Conservation (phyloP, 2,797 vertebrate genomes). For the Falco rusticolus region DNA sequence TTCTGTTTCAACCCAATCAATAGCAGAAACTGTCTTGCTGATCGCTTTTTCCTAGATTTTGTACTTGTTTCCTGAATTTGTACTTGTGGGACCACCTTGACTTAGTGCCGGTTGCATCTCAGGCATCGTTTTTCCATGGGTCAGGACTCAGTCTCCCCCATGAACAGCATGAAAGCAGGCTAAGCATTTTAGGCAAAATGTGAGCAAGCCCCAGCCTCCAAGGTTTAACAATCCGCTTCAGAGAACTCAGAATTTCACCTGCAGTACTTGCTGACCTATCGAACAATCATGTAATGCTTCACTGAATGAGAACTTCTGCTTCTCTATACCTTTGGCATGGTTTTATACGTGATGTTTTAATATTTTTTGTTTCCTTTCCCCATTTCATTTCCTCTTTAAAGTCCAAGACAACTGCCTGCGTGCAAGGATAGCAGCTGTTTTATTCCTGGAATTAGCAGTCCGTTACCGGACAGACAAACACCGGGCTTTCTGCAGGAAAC, state of each 20-base stretch:
- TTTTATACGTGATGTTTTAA: neutral
- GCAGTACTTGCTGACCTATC: neutral
- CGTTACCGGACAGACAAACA: neutral
- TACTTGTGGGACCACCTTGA: fast-evolving
- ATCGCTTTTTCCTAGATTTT: neutral
- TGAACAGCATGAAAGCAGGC: neutral
- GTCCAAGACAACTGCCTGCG: constrained; percentile 26
- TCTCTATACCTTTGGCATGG: neutral
- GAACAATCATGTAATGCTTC: neutral
- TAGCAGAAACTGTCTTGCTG: neutral
- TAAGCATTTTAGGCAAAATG: neutral
- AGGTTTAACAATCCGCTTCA: neutral
- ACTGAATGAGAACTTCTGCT: neutral
- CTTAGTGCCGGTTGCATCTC: neutral
- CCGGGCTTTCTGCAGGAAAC: constrained; percentile 47
- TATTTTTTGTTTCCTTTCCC: constrained; percentile 15
- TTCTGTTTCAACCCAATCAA: neutral
- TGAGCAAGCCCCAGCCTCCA: neutral
- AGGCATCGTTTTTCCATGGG: neutral
- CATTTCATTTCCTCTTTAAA: constrained; percentile 48
- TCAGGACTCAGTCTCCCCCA: neutral
- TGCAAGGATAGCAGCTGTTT: constrained; percentile 44
- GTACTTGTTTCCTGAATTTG: neutral
- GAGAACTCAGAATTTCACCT: neutral
- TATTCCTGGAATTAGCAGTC: constrained; percentile 46